phyloP scores from a whole-genome alignment of 2,113 vertebrate species.

The Odocoileus virginianus region DNA sequence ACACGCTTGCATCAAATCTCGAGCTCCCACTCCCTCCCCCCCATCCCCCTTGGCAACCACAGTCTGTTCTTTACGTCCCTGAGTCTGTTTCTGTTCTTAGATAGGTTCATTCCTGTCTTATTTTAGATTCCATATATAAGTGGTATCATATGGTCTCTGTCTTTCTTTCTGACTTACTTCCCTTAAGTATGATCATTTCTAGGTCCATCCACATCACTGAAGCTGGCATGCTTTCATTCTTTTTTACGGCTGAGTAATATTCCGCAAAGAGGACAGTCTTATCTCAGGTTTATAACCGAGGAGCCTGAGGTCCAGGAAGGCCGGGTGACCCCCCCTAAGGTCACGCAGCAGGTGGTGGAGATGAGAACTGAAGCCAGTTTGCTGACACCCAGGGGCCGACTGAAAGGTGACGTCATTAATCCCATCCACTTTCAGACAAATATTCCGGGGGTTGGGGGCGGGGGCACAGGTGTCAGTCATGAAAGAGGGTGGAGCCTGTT shows the following conservation, averaged over 20 bases:
- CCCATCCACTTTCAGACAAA: background rate
- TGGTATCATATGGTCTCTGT: background rate
- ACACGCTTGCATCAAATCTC: background rate
- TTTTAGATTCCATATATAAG: background rate
- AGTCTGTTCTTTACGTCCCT: background rate
- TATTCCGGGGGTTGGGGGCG: rapidly evolving
- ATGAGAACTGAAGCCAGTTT: background rate
- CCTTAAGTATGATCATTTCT: background rate
- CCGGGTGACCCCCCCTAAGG: background rate
- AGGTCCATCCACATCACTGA: background rate
- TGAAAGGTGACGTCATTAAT: background rate
- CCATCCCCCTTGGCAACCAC: background rate
- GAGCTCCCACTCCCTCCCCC: background rate
- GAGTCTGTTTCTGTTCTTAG: background rate
- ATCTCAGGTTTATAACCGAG: background rate
- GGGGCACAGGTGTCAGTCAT: background rate
- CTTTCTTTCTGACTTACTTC: background rate
- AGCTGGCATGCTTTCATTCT: background rate
- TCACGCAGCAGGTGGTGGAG: background rate
- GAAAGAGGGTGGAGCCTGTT: background rate
- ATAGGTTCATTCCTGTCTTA: background rate
- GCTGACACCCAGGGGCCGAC: background rate
- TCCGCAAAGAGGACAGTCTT: background rate
- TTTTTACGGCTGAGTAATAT: background rate
- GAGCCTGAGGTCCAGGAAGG: background rate